Base-by-base conservation (phyloP, 2,888 invertebrate genomes). In the Rhyacophila evoluta region DNA sequence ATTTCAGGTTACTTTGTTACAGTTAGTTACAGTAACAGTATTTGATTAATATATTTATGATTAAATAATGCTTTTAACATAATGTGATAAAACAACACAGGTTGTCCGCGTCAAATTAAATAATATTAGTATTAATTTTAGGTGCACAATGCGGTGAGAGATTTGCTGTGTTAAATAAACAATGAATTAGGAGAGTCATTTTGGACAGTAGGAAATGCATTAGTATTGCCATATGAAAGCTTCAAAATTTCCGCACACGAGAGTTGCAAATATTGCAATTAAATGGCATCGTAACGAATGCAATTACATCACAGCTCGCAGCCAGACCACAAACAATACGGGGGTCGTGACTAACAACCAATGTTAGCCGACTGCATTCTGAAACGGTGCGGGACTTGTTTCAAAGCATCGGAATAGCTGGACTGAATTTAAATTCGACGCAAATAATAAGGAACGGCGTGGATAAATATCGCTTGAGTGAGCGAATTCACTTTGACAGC, bases 221-320 rank as follows among this genome's bases (percentile, higher is more conserved):
- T 55, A 55, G 55, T 55, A 55, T 19, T 19, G 55, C 55, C 19
- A 55, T 55, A 55, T 19, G 55, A 55, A 55, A 55, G 55, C 55
- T 55, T 55, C 55, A 55, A 55, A 55, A 55, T 55, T 55, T 55
- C 55, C 55, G 55, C 55, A 55, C 55, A 19, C 55, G 55, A 25
- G 55, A 55, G 55, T 55, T 55, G 55, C 55, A 74, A 74, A 74
- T 74, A 74, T 74, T 74, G 74, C 74, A 74, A 74, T 74, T 74
- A 74, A 41, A 41, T 41, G n/a, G 74, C 27, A 37, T 41, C 55
- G 25, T 74, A 74, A 74, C 41, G 74, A 74, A 74, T 74, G 74
- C 74, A 74, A 74, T 74, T 74, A 74, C 74, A 74, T 39, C 74
- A 27, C 41, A 41, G 36, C 72, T 27, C 27, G 41, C 41, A 27